Evolutionary conservation across 2,797 vertebrate genomes (phyloP).

Genomic region (Moxostoma hubbsi): DNA sequence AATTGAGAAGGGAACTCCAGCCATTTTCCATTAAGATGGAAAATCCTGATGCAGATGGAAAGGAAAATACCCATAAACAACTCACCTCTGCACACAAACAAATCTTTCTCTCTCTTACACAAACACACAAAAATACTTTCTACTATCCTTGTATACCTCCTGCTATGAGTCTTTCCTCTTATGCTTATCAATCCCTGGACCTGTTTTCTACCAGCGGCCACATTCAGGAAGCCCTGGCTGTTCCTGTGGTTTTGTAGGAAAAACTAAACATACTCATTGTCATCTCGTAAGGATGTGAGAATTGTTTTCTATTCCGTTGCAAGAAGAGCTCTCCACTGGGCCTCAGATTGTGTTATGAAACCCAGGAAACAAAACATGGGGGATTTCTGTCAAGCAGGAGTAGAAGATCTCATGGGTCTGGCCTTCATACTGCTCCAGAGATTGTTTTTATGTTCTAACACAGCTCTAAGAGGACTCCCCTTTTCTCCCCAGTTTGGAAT

Average conservation of each 20-base stretch:
- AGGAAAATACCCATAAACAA: constrained; percentile 70
- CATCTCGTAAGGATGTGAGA: constrained; percentile 61
- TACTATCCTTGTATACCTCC: constrained; percentile 58
- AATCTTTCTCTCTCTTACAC: neutral
- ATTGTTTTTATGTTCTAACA: neutral
- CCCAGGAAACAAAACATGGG: constrained; percentile 62
- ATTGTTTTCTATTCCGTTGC: constrained; percentile 68
- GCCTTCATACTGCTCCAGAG: neutral
- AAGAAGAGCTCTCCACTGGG: constrained; percentile 65
- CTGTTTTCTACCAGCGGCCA: constrained; percentile 65
- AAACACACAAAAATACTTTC: constrained; percentile 46
- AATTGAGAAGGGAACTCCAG: constrained; percentile 68
- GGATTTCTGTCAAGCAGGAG: constrained; percentile 3
- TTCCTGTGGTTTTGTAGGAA: constrained; percentile 71
- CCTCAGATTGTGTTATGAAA: constrained; percentile 59
- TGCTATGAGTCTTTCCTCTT: constrained; percentile 48
- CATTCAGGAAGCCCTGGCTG: constrained; percentile 72
- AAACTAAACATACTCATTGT: constrained; percentile 70
- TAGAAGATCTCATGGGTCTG: neutral
- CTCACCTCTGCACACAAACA: constrained; percentile 26
- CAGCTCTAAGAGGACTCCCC: too few relatives aligned
- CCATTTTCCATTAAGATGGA: constrained; percentile 50
- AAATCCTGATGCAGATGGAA: constrained; percentile 62
- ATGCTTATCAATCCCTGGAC: constrained; percentile 62
- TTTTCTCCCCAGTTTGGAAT: too few relatives aligned